Conservation (phyloP, 2,113 vertebrate genomes). For the Strix aluco region DNA sequence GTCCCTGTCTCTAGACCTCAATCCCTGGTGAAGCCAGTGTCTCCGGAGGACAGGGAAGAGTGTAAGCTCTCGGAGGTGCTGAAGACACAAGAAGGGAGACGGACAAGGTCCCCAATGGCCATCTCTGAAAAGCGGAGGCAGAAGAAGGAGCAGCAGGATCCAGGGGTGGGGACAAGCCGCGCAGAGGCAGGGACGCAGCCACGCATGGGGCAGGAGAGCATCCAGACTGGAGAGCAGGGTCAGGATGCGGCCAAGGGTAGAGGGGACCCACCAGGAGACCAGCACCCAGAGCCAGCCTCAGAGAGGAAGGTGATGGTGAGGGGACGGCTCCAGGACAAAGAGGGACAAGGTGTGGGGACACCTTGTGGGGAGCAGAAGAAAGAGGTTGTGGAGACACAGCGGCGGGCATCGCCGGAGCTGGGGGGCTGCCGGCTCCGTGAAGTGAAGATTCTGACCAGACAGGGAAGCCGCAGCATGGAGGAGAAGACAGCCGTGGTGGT, state of each 20-base stretch:
- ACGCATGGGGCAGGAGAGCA: background rate
- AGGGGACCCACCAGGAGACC: background rate
- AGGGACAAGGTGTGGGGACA: background rate
- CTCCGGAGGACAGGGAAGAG: background rate
- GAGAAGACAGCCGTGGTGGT: background rate
- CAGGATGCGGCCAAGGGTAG: background rate
- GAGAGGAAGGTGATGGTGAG: background rate
- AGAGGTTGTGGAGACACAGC: background rate
- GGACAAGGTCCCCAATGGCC: conserved; percentile 58
- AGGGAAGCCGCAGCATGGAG: background rate
- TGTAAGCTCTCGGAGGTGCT: conserved; percentile 70
- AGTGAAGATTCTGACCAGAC: conserved; percentile 44
- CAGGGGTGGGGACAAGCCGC: background rate
- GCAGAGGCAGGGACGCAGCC: accelerated
- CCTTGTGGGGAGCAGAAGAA: background rate
- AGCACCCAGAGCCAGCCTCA: accelerated
- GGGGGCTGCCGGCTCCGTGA: background rate
- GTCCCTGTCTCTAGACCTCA: background rate
- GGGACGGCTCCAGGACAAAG: background rate
- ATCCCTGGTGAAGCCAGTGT: background rate
- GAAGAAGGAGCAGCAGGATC: conserved; percentile 34
- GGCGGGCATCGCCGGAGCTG: background rate
- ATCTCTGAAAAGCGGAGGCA: conserved; percentile 56
- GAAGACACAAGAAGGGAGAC: conserved; percentile 71
- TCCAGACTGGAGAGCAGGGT: background rate